Evolutionary conservation across 2,888 invertebrate genomes (phyloP).

Genomic region (Erpobdella octoculata): DNA sequence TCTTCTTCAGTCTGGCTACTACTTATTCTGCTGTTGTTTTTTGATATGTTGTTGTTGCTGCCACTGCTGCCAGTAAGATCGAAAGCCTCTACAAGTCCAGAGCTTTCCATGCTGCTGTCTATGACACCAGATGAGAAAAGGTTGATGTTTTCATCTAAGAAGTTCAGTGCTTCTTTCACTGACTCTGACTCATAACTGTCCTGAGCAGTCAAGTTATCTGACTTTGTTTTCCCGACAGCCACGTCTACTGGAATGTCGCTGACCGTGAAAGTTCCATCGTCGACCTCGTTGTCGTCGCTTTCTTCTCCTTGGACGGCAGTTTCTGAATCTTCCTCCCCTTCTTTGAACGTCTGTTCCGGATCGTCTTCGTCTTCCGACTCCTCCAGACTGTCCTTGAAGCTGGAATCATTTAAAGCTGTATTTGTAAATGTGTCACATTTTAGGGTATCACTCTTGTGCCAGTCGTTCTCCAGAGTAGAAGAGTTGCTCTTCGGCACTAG

Average conservation of each 20-base stretch:
- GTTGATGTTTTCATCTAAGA: conserved; percentile 26
- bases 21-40: background rate
- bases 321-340: background rate
- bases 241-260: background rate
- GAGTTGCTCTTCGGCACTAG: background rate
- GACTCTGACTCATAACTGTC: background rate
- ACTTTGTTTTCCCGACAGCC: too few species aligned
- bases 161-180: conserved; percentile 18
- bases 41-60: background rate
- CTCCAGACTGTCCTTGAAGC: background rate
- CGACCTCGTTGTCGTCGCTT: background rate
- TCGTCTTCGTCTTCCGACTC: background rate
- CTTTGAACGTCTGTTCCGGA: background rate
- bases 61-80: background rate
- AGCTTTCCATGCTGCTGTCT: conserved; percentile 3
- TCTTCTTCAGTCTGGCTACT: background rate
- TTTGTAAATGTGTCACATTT: too few species aligned
- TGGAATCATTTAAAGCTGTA: background rate
- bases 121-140: background rate
- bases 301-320: background rate
- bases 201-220: too few species aligned
- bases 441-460: background rate
- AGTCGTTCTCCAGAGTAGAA: background rate
- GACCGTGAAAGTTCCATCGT: background rate
- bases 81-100: too few species aligned